A percentile compares a stretch with the other conserved stretches of the same genome.
Conservation (phyloP, 2,113 vertebrate species). For the Arothron firmamentum region DNA sequence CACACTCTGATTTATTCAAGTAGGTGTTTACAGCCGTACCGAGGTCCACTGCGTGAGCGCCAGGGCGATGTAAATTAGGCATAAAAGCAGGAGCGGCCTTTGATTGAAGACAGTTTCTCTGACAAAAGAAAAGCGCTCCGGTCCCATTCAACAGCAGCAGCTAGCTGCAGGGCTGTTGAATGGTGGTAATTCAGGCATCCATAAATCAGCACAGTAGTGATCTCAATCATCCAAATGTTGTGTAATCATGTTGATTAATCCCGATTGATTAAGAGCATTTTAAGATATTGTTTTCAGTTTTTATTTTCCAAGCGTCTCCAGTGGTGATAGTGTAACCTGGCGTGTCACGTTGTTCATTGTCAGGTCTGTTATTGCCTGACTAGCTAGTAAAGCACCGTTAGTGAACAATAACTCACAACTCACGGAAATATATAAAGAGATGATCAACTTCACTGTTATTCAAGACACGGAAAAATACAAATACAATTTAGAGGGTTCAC, state of each 20-base stretch:
- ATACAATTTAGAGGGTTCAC: no score
- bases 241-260: neutral
- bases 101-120: neutral
- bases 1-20: slow-evolving; percentile 20
- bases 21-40: slow-evolving; percentile 15
- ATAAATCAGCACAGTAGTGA: slow-evolving; percentile 16
- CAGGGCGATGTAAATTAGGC: slow-evolving; percentile 15
- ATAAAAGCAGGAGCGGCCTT: neutral
- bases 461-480: no score
- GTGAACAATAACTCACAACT: slow-evolving; percentile 20
- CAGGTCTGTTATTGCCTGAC: slow-evolving; percentile 32
- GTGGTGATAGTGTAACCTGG: slow-evolving; percentile 29
- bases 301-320: neutral
- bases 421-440: neutral
- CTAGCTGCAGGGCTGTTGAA: slow-evolving; percentile 27
- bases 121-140: slow-evolving; percentile 5
- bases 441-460: neutral
- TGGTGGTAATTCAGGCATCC: slow-evolving; percentile 18
- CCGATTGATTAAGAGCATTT: neutral
- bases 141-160: neutral
- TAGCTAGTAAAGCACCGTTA: slow-evolving; percentile 22
- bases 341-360: slow-evolving; percentile 38
- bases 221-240: slow-evolving; percentile 7
- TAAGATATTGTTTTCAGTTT: neutral
- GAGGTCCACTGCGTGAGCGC: slow-evolving; percentile 37